Evolutionary conservation across 2,797 vertebrate genomes (phyloP).

Genomic region (Acanthornis magna): DNA sequence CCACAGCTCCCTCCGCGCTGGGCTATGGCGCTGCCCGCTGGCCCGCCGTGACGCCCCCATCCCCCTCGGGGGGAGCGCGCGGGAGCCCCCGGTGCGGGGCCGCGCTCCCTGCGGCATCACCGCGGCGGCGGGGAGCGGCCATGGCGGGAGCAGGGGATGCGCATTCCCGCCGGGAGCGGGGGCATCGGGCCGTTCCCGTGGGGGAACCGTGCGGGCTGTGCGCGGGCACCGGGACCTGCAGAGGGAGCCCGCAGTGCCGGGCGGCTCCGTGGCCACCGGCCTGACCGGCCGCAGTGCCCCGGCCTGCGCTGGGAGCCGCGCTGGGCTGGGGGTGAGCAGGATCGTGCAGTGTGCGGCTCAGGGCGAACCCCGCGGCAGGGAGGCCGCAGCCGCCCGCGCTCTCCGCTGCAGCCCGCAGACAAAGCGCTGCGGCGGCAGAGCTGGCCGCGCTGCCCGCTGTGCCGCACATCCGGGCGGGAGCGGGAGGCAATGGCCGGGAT

Average conservation of each 20-base stretch:
- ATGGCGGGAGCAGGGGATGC: not conserved
- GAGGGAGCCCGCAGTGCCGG: not conserved
- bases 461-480: not conserved
- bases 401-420: not conserved
- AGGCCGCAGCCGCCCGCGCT: fast-evolving
- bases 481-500: not conserved
- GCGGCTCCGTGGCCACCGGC: not conserved
- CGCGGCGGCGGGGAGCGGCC: not conserved
- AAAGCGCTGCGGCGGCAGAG: not conserved
- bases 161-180: not conserved
- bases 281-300: not conserved
- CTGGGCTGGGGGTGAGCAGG: not conserved
- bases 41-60: not conserved
- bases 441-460: not conserved
- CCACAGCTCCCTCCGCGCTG: not conserved
- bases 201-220: not conserved
- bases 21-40: not conserved
- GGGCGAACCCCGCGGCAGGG: not conserved
- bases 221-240: not conserved
- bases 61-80: not conserved
- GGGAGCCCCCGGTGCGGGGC: not conserved
- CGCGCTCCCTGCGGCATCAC: not conserved
- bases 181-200: not conserved
- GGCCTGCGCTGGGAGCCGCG: not conserved
- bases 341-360: fast-evolving